Evolutionary conservation across 1,140 invertebrate species (phyloP), one percentile per base, ranked within the genome.

Genomic region (Adoxophyes honmai): DNA sequence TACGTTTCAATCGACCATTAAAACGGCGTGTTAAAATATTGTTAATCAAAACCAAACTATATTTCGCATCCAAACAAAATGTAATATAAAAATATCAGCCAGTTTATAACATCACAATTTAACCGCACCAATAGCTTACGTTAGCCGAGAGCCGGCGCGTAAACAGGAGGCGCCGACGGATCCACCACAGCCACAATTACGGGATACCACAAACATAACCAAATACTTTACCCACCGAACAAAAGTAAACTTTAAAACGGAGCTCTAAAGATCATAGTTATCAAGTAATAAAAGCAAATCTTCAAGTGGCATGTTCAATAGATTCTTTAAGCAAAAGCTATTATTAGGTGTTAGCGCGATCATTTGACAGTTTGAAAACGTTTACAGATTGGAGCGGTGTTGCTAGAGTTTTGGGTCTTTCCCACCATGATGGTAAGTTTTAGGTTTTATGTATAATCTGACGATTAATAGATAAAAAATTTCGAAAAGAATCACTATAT

Each of bases 341-440:
- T 85, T 88, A 86, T 88, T 83, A 77, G 81, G 82, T 88, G 85
- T 78, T 85, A 86, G 72, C 68, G 72, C 77, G 76, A 86, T 85
- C 83, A 85, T 88, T 86, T 88, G 85, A 86, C 85, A 88, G 82
- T 78, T 88, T 88, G 85, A 88, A 88, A 85, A 88, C 85, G 85
- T 88, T 88, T 86, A 84, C 84, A 81, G 78, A 81, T 80, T 70
- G 66, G 81, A 80, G 76, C 21, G 6, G 78, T 86, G 16, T 15
- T 8, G 14, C 38, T 9, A 16, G 6, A 39, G 6, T 15, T 1
- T 39, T 8, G 0, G 9, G 2, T 39, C 3, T 7, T 10, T 7
- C 4, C 15, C 13, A 39, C 38, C 38, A 28, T 3, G 2, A 28
- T 3, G 21, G 6, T 28, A 28, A 28, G 6, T 28, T 28, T 2